Evolutionary conservation across 2,888 invertebrate genomes (phyloP), one percentile per base, ranked within the genome.

Genomic region (Dexiosoma caninum): DNA sequence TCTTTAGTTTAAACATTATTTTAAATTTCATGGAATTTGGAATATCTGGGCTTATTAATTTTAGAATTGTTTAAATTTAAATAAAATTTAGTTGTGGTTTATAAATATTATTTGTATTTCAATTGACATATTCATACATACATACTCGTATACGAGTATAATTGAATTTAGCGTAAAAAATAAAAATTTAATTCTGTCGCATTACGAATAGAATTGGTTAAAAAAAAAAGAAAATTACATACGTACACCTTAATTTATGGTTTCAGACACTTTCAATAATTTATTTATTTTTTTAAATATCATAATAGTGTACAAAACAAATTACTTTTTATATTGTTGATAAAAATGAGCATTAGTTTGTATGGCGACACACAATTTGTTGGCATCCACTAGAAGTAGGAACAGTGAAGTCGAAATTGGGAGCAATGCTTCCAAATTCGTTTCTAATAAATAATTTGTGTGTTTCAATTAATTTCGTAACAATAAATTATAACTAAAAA

Each of bases 221-320:
- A 9, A 16, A 42, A 42, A 16, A 10, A 19, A 19, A 9, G 10
- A 30, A 6, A 27, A 27, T 44, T 6, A 12, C 23, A 19, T 12
- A 32, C 21, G 62, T 67, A 30, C 37, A 40, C 27, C 9, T 53
- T 67, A 10, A 32, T 42, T 53, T 67, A 32, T 44, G 12, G 44
- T 44, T 46, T 57, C 23, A 44, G 12, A 51, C 49, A 71, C 59
- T 71, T 71, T 71, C 40, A 40, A 51, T 71, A 44, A 10, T 57
- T 46, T 27, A 19, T 16, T 37, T 35, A n/a, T n/a, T n/a, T 6
- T 7, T 35, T 9, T 32, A 10, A 2, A 16, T 10, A 6, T 9
- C 16, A 10, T 30, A 10, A n/a, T 10, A 32, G 14, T 32, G 16
- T 9, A 5, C 16, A 37, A 35, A 35, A 37, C 16, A 23, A n/a